Conservation (phyloP, 2,113 vertebrate species). For the Balaenoptera acutorostrata region DNA sequence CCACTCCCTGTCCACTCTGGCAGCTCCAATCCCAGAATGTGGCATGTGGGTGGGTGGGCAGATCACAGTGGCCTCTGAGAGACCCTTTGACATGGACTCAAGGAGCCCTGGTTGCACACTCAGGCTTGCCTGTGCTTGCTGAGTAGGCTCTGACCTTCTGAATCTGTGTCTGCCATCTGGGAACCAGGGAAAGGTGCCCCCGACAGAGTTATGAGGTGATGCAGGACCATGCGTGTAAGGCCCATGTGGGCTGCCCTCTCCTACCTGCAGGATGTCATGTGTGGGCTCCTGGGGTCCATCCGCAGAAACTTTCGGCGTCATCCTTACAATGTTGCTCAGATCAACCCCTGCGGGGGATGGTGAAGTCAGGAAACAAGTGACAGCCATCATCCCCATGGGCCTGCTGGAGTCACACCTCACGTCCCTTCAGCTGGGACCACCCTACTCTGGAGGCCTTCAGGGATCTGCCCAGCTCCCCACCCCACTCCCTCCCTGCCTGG, state of each 20-base stretch:
- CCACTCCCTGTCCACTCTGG: neutral
- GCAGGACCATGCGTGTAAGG: neutral
- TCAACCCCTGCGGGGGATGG: slow-evolving; percentile 86
- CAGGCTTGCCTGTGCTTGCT: neutral
- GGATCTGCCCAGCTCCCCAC: neutral
- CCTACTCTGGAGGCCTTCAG: neutral
- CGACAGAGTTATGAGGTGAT: neutral
- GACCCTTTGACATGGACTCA: neutral
- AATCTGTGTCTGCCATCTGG: neutral
- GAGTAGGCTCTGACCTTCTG: neutral
- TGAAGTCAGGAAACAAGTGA: accelerated
- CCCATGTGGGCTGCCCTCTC: neutral
- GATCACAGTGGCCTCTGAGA: neutral
- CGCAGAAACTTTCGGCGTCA: slow-evolving; percentile 63
- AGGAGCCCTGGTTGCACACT: neutral
- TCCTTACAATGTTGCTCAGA: slow-evolving; percentile 91
- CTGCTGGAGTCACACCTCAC: neutral
- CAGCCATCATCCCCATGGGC: accelerated
- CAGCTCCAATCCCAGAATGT: neutral
- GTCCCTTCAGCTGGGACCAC: neutral
- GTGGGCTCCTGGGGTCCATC: slow-evolving; percentile 78
- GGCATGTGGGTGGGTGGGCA: neutral
- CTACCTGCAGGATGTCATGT: slow-evolving; percentile 90
- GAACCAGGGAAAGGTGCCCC: neutral
- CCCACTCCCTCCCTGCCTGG: accelerated